A percentile compares a stretch with the other conserved stretches of the same genome.
phyloP scores from a whole-genome alignment of 2,797 vertebrate species.

The Alfaro cultratus region DNA sequence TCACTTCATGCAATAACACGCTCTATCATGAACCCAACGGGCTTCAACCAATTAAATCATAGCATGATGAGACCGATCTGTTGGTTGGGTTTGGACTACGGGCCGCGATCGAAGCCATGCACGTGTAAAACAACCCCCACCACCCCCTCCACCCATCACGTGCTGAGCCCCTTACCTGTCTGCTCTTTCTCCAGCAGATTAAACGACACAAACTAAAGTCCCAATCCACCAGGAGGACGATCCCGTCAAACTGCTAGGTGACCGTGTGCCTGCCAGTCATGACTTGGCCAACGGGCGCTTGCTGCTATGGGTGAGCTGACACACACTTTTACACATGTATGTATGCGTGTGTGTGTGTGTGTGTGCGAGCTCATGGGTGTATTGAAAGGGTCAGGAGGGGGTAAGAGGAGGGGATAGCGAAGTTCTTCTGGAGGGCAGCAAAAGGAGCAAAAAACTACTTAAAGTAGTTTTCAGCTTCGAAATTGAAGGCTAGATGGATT shows the following conservation, averaged over 20 bases:
- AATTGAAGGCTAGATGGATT: background rate
- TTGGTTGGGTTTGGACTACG: background rate
- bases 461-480: slow-evolving; percentile 37
- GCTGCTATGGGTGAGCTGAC: slow-evolving; percentile 49
- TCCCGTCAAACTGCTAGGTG: slow-evolving; percentile 44
- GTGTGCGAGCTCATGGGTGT: slow-evolving; percentile 24
- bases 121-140: slow-evolving; percentile 19
- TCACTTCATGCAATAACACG: slow-evolving; percentile 16
- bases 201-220: slow-evolving; percentile 22
- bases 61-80: background rate
- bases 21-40: slow-evolving; percentile 17
- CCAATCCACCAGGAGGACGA: slow-evolving; percentile 64
- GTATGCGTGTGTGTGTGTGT: slow-evolving; percentile 7
- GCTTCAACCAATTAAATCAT: slow-evolving; percentile 34
- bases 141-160: slow-evolving; percentile 11
- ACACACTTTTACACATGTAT: slow-evolving; percentile 58
- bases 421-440: slow-evolving; percentile 25
- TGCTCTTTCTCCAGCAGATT: slow-evolving; percentile 26
- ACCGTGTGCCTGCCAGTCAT: slow-evolving; percentile 47
- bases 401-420: background rate
- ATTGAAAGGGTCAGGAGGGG: slow-evolving; percentile 15
- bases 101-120: background rate
- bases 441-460: slow-evolving; percentile 32
- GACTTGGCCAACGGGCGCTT: slow-evolving; percentile 37
- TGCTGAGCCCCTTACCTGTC: slow-evolving; percentile 53